Evolutionary conservation across 2,888 invertebrate genomes (phyloP).

Genomic region (Orgyia antiqua): DNA sequence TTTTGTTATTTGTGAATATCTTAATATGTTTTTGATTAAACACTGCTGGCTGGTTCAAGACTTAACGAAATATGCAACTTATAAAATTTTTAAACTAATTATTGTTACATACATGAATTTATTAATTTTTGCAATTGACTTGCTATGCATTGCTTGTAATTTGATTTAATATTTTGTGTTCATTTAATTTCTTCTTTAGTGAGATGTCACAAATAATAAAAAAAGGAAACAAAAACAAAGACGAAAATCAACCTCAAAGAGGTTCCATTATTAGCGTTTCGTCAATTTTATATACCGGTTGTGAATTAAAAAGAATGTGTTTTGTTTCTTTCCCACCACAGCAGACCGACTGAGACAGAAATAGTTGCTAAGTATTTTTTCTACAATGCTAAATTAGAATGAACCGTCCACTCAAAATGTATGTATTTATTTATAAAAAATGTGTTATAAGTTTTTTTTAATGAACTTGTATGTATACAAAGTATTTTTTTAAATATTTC

Average conservation of each 20-base stretch:
- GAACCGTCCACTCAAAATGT: conserved; percentile 70
- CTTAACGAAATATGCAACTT: no score
- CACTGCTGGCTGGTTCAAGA: no score
- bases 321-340: conserved; percentile 29
- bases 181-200: no score
- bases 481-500: no score
- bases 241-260: conserved; percentile 26
- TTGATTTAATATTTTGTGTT: no score
- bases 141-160: no score
- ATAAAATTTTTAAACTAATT: no score
- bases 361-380: conserved; percentile 57
- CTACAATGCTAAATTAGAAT: conserved; percentile 41
- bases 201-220: conserved; percentile 6
- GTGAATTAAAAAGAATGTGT: conserved; percentile 32
- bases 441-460: conserved; percentile 1
- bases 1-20: background rate
- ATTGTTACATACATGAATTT: no score
- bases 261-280: conserved; percentile 24
- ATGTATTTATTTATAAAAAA: conserved; percentile 66
- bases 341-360: conserved; percentile 49
- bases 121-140: no score
- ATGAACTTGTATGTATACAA: no score
- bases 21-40: no score
- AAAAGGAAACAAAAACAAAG: conserved; percentile 3
- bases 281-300: conserved; percentile 43